Percentiles rank a stretch among this genome's conserved stretches.
Conservation (phyloP, 2,113 vertebrate species). For the Aythya baeri region DNA sequence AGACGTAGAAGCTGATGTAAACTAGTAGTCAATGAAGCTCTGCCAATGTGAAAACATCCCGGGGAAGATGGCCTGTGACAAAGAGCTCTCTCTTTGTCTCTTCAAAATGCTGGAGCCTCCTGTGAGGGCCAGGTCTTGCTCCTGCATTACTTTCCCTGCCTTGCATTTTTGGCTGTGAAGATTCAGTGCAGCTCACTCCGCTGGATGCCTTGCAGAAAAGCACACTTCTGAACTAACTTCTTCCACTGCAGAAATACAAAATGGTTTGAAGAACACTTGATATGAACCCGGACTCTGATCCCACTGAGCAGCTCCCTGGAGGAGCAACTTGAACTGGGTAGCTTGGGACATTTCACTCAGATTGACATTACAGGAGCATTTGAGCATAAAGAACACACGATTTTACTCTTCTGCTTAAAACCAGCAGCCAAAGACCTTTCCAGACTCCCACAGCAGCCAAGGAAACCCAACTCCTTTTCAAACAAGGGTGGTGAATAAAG, state of each 20-base stretch:
- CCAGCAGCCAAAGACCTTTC: background rate
- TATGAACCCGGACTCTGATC: background rate
- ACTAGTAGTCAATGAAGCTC: background rate
- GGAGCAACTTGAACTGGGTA: background rate
- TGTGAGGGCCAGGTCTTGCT: background rate
- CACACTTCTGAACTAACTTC: background rate
- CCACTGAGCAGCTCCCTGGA: background rate
- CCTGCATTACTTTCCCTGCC: background rate
- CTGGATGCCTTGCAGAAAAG: background rate
- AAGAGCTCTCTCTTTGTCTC: background rate
- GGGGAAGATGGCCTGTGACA: background rate
- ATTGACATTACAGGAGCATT: background rate
- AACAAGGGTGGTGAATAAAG: background rate
- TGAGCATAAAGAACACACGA: rapidly evolving
- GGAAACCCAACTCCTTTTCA: background rate
- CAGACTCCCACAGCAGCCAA: background rate
- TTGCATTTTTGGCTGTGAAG: background rate
- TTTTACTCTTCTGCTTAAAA: background rate
- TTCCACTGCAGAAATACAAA: rapidly evolving
- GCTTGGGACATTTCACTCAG: rapidly evolving
- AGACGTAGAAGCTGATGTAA: background rate
- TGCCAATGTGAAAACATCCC: background rate
- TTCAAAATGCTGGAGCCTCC: background rate
- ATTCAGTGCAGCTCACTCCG: background rate
- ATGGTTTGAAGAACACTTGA: background rate